Evolutionary conservation across 2,113 vertebrate genomes (phyloP), one percentile per base, ranked within the genome.

Genomic region (Piprites chloris): DNA sequence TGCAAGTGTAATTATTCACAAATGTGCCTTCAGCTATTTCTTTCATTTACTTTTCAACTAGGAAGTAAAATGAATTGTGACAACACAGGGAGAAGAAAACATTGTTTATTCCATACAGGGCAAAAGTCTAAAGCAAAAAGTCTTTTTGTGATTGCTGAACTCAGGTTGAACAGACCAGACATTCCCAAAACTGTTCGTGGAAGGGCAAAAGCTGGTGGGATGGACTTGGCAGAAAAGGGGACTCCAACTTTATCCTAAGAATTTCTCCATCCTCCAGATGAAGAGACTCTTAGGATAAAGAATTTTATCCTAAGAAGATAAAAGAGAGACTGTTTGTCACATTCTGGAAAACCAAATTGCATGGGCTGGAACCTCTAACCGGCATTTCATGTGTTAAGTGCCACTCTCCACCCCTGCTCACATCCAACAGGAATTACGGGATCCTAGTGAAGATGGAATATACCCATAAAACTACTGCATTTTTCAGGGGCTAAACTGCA

Each of bases 1-100:
- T 90, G 63, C 73, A 90, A 96, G 63, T 93, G 72, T 94, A 97
- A 97, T 95, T 96, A 97, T 62, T 95, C 94, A 91, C 77, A 80
- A 94, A 77, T 71, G 73, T 39, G 85, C 96, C 90, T 92, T 90
- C 78, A 92, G 95, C 87, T 95, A 87, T 92, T 97, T 95, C 87
- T 87, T 97, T 93, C 79, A 95, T 94, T 96, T 95, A 85, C 63
- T 91, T 94, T 94, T 93, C 65, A 65, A 9, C 83, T 89, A 42
- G 14, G 41, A 96, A 92, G 77, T n/a, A 79, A 91, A 96, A 96
- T 95, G 50, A 95, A 89, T 77, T 93, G 83, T 85, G 83, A 77
- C 83, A 94, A 55, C 1, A 20, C 61, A 58, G 73, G 52, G 85
- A 90, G 91, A 90, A 94, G 39, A 91, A 94, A 95, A 82, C 12